phyloP scores from a whole-genome alignment of 2,888 invertebrate genomes.

The Sipha maydis region DNA sequence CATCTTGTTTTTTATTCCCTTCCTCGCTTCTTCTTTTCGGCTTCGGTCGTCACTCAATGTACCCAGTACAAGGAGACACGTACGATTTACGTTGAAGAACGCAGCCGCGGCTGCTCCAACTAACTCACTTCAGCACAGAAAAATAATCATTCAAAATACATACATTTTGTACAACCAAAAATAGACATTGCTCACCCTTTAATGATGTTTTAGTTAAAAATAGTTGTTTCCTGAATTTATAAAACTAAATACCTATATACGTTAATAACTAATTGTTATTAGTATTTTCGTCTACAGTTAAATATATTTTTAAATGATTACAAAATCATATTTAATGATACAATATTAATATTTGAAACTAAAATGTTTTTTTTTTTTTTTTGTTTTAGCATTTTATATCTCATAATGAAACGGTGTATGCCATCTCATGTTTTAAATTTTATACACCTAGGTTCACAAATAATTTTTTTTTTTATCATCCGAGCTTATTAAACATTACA shows the following conservation, averaged over 20 bases:
- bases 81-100: conserved; percentile 50
- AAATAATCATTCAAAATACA: background rate
- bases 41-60: conserved; percentile 54
- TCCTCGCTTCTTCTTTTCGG: conserved; percentile 19
- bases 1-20: conserved; percentile 18
- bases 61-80: conserved; percentile 52
- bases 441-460: background rate
- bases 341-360: background rate
- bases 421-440: background rate
- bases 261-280: background rate
- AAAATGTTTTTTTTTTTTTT: background rate
- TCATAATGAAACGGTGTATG: background rate
- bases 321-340: background rate
- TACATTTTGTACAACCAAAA: background rate
- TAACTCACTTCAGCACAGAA: background rate
- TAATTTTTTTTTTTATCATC: background rate
- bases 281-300: background rate
- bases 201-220: background rate
- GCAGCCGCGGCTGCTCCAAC: conserved; percentile 15
- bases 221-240: background rate
- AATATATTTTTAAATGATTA: background rate
- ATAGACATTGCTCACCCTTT: conserved; percentile 9
- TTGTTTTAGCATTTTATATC: background rate
- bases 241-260: background rate
- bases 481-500: background rate